These are phyloP conservation scores for Pachycephus smyrnensis DNA, from an alignment of 2,888 invertebrate species.

Conservation along the genomic window DNA sequence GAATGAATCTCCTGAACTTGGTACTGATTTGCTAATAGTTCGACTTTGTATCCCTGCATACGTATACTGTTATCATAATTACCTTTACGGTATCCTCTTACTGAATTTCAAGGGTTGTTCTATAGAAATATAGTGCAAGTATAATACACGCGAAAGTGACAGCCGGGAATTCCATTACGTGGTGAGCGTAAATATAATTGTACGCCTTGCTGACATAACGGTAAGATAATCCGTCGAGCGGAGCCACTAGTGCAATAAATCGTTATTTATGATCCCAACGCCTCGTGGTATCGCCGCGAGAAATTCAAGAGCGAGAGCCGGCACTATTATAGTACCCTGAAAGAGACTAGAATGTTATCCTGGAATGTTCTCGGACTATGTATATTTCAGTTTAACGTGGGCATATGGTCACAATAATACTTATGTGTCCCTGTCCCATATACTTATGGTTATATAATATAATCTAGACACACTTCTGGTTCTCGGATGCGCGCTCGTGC, in stretches of 20 bases:
- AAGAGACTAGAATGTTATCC: not conserved
- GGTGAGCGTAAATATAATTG: constrained; percentile 64
- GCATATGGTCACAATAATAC: not conserved
- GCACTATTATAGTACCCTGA: not conserved
- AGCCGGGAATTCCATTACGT: constrained; percentile 51
- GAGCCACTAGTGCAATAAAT: constrained; percentile 62
- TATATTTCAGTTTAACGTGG: not conserved
- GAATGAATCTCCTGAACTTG: not conserved
- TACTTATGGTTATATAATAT: constrained; percentile 1
- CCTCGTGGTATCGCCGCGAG: constrained; percentile 42
- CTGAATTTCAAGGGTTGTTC: not conserved
- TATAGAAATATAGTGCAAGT: not conserved
- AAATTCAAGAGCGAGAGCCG: constrained; percentile 47
- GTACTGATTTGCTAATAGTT: not conserved
- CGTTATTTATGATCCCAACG: constrained; percentile 62
- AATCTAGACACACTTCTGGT: constrained; percentile 13
- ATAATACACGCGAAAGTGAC: not conserved
- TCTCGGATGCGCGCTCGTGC: constrained; percentile 14
- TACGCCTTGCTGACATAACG: constrained; percentile 60
- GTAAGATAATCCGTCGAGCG: constrained; percentile 62
- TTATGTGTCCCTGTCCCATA: not conserved
- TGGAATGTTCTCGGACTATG: not conserved
- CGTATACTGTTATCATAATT: not conserved
- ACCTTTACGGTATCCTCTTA: not conserved
- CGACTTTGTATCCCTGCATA: not conserved